phyloP scores from a whole-genome alignment of 2,888 invertebrate genomes.

The Lasioglossum lativentre region DNA sequence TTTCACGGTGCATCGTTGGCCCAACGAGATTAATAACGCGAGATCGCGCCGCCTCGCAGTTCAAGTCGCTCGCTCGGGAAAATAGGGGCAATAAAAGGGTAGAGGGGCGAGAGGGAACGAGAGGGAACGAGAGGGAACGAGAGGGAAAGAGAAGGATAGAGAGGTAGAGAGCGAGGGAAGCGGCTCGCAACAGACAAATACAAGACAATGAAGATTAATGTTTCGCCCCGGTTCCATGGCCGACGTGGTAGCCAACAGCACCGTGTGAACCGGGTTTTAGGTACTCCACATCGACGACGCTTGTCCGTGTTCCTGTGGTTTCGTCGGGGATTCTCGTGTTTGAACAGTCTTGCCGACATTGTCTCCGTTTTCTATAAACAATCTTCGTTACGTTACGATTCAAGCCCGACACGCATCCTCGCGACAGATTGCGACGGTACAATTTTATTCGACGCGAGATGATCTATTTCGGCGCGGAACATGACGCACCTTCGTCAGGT shows the following conservation, averaged over 20 bases:
- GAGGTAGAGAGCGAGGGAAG: slow-evolving; percentile 43
- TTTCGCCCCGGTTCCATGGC: slow-evolving; percentile 61
- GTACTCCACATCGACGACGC: slow-evolving; percentile 43
- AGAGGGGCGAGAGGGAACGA: slow-evolving; percentile 22
- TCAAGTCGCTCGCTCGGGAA: slow-evolving; percentile 37
- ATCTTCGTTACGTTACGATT: background rate
- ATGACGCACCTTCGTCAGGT: background rate
- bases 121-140: background rate
- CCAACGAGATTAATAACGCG: slow-evolving; percentile 70
- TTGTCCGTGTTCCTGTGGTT: slow-evolving; percentile 1
- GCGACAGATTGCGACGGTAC: no score
- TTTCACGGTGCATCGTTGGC: slow-evolving; percentile 45
- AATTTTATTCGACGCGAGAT: no score
- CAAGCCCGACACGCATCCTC: no score
- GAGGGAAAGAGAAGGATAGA: slow-evolving; percentile 21
- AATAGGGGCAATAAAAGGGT: slow-evolving; percentile 36
- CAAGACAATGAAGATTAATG: slow-evolving; percentile 82
- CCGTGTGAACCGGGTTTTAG: slow-evolving; percentile 65
- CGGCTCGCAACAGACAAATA: slow-evolving; percentile 76
- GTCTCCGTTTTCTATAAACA: background rate
- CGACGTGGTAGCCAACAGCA: slow-evolving; percentile 41
- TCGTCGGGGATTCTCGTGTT: background rate
- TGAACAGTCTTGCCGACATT: background rate
- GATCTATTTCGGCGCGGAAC: no score
- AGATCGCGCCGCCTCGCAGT: slow-evolving; percentile 54